Evolutionary conservation across 2,888 invertebrate genomes (phyloP), one percentile per base, ranked within the genome.

Genomic region (Drosophila paranaensis): DNA sequence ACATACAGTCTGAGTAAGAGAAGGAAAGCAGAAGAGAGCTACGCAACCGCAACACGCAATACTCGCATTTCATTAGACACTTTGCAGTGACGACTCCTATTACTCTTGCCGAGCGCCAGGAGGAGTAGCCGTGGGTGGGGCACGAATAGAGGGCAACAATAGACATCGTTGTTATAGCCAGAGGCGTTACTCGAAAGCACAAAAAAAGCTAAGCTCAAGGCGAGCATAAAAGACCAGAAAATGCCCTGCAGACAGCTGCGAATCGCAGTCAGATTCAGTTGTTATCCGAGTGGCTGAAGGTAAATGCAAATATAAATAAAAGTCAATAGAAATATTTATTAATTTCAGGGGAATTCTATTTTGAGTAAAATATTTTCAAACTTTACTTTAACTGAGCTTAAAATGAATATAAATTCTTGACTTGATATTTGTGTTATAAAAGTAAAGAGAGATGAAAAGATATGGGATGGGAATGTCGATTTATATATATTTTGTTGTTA

Each of bases 21-120:
- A 40, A 37, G 39, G 39, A 53, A 54, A 39, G 54, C 61, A 67
- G 68, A 66, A 74, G 84, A 79, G 77, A 73, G 74, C 82, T 80
- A 85, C 88, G 85, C 80, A 88, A 85, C 90, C 86, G 82, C 89
- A 89, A 62, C 90, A 87, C 86, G 86, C 86, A 87, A 89, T 85
- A 77, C 82, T 89, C 89, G 88, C 90, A 89, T 89, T 87, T 87
- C 86, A 87, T 89, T 89, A 87, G 90, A 86, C 90, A 86, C 86
- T 89, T 86, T 82, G 88, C 76, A 88, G 71, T 88, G 89, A 88
- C 89, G 89, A 89, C 78, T 88, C 76, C 89, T 82, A 84, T 84
- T 89, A 89, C 88, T 84, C 89, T 89, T 79, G 66, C 76, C 33
- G 55, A 33, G 54, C 65, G 40, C 37, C 25, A 30, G 37, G 48